phyloP scores from a whole-genome alignment of 1,140 invertebrate species.

The Caerostris extrusa region DNA sequence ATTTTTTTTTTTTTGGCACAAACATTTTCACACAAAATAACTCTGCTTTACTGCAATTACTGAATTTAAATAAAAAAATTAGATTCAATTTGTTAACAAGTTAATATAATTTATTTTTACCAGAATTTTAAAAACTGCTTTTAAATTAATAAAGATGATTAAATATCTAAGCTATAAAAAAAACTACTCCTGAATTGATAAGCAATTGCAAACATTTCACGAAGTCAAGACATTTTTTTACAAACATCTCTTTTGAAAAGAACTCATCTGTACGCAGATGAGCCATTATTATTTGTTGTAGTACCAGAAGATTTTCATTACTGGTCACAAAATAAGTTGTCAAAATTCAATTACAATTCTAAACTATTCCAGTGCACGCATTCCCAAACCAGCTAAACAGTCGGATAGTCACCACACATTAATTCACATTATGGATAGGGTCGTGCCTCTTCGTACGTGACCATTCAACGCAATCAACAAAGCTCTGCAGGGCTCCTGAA shows the following conservation, averaged over 20 bases:
- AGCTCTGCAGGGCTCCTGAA: constrained; percentile 12
- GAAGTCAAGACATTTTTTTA: background rate
- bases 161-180: too few species aligned
- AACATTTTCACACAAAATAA: too few species aligned
- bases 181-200: too few species aligned
- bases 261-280: background rate
- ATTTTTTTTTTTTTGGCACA: too few species aligned
- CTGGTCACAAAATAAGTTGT: background rate
- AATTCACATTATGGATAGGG: constrained; percentile 59
- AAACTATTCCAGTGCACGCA: background rate
- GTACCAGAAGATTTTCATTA: background rate
- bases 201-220: too few species aligned
- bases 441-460: constrained; percentile 52
- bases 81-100: too few species aligned
- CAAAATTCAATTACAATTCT: constrained; percentile 14
- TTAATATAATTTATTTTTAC: too few species aligned
- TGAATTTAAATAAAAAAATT: too few species aligned
- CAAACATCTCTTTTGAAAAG: background rate
- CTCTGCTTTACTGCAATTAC: too few species aligned
- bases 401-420: constrained; percentile 23
- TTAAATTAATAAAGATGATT: too few species aligned
- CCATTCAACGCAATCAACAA: constrained; percentile 41
- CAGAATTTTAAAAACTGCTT: too few species aligned
- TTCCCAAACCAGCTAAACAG: background rate
- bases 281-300: background rate